These are phyloP conservation scores for Piaya cayana DNA, from an alignment of 2,113 vertebrate genomes.

Conservation along the genomic window DNA sequence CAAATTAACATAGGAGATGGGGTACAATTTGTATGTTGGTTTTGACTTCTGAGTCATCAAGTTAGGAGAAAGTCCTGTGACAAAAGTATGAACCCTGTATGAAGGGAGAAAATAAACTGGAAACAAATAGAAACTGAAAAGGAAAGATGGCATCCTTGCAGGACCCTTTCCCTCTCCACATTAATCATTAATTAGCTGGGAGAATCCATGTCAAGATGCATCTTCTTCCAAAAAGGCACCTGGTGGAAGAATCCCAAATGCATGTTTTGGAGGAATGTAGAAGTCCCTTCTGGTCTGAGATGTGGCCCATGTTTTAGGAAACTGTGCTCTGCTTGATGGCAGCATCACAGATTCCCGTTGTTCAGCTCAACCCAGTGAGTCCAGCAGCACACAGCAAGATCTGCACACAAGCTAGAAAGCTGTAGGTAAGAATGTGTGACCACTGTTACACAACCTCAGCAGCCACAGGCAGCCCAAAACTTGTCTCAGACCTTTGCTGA, in stretches of 20 bases:
- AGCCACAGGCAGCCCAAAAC: neutral
- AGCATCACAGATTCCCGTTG: neutral
- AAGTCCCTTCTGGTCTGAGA: neutral
- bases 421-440: neutral
- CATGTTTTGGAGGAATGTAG: neutral
- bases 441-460: neutral
- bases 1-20: neutral
- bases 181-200: neutral
- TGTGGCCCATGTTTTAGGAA: neutral
- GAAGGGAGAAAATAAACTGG: neutral
- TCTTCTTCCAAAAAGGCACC: neutral
- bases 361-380: neutral
- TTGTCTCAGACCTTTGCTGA: rapidly evolving
- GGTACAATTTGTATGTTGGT: neutral
- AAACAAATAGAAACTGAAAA: neutral
- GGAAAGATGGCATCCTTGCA: neutral
- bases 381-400: neutral
- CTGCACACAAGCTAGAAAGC: neutral
- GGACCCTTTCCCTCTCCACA: neutral
- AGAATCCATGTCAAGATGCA: neutral
- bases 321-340: neutral
- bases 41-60: neutral
- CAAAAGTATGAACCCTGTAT: neutral
- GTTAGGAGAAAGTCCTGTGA: neutral
- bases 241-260: neutral